Evolutionary conservation across 2,888 invertebrate genomes (phyloP).

Genomic region (Mythimna vitellina): DNA sequence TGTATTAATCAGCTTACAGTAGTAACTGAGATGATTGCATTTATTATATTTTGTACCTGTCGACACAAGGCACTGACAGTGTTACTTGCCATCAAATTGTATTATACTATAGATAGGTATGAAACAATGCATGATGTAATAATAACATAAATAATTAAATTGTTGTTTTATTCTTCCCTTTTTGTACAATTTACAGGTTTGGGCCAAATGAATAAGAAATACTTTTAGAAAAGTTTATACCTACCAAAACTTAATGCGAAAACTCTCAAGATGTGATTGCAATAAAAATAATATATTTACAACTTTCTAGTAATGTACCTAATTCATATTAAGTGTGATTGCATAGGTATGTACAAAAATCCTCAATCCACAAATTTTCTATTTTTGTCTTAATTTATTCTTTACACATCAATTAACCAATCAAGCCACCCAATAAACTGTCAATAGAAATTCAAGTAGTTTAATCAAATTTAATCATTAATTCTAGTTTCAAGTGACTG

Average conservation of each 20-base stretch:
- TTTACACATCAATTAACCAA: neutral
- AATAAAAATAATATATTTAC: conserved; percentile 20
- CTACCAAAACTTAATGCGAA: neutral
- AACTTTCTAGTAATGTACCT: conserved; percentile 12
- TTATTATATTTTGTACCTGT: conserved; percentile 61
- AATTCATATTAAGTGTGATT: conserved; percentile 6
- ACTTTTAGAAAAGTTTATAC: neutral
- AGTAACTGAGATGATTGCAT: conserved; percentile 65
- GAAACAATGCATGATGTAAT: conserved; percentile 69
- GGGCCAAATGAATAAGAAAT: neutral
- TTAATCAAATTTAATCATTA: conserved; percentile 1
- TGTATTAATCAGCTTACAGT: conserved; percentile 40
- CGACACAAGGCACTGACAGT: conserved; percentile 61
- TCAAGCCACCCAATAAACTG: neutral
- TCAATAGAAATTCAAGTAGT: conserved; percentile 9
- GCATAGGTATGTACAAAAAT: conserved; percentile 35
- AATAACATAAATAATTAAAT: conserved; percentile 64
- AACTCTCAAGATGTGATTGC: neutral
- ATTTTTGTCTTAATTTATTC: neutral
- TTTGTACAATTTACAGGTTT: conserved; percentile 36
- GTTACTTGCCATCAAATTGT: conserved; percentile 75
- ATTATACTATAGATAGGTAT: conserved; percentile 71
- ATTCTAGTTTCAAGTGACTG: neutral
- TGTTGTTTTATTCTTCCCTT: conserved; percentile 61
- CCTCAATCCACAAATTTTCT: neutral